Percentiles rank a stretch among this genome's conserved stretches.
phyloP scores from a whole-genome alignment of 2,797 vertebrate species.

The Stomatorhinus walkeri region DNA sequence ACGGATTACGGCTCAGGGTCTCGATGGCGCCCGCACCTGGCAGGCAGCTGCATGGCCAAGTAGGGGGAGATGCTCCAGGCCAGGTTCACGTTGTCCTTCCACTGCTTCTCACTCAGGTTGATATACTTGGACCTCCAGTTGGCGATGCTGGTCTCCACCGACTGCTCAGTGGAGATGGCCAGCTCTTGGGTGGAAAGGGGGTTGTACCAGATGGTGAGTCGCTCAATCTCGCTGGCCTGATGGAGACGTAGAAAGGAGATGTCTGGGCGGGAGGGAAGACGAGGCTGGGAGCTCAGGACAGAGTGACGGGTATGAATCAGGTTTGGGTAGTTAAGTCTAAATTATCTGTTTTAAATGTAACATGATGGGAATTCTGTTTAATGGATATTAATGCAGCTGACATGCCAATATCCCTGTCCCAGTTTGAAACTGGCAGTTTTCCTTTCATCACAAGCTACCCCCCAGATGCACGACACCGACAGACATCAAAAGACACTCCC shows the following conservation, averaged over 20 bases:
- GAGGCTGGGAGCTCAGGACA: not conserved
- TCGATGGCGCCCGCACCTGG: constrained; percentile 57
- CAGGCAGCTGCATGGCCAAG: constrained; percentile 85
- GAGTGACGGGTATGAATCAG: not conserved
- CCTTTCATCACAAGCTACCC: not conserved
- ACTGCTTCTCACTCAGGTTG: constrained; percentile 89
- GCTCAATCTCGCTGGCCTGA: constrained; percentile 92
- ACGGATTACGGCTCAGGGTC: not conserved
- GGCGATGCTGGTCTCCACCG: constrained; percentile 85
- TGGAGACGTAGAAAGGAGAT: not conserved
- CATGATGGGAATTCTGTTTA: not conserved
- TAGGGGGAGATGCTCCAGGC: constrained; percentile 92
- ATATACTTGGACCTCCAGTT: constrained; percentile 97
- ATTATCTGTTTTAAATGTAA: not conserved
- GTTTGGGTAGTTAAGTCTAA: not conserved
- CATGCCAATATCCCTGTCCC: not conserved
- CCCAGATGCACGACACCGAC: not conserved
- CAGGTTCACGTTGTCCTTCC: constrained; percentile 95
- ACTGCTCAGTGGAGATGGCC: constrained; percentile 76
- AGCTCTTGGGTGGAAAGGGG: constrained; percentile 85
- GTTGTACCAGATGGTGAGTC: constrained; percentile 94
- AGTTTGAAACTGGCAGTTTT: not conserved
- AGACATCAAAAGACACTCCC: not conserved
- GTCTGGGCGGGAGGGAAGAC: not conserved
- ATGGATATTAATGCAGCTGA: not conserved